Evolutionary conservation across 1,140 invertebrate species (phyloP).

Genomic region (Venustaconcha ellipsiformis): DNA sequence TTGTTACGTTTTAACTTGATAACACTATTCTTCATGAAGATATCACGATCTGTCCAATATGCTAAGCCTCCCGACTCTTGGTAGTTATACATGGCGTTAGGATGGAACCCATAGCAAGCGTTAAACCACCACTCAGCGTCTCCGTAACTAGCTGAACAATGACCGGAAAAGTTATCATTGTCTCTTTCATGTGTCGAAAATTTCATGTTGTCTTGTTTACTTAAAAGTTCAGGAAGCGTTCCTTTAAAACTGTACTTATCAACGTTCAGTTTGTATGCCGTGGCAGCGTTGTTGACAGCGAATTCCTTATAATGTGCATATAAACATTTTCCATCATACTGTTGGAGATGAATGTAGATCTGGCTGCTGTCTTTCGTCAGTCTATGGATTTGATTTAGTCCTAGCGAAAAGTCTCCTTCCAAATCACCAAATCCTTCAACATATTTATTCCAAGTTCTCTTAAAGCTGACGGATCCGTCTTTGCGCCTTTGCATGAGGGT

Average conservation of each 20-base stretch:
- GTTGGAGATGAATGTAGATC: background rate
- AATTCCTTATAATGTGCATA: conserved; percentile 6
- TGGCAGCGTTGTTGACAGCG: conserved; percentile 16
- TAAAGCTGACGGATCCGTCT: conserved; percentile 85
- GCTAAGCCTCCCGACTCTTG: too few species aligned
- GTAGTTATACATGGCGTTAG: conserved; percentile 22
- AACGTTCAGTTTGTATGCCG: conserved; percentile 19
- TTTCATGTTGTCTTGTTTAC: conserved; percentile 19
- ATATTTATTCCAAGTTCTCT: conserved; percentile 91
- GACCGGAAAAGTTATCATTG: conserved; percentile 1
- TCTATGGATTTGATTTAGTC: conserved; percentile 38
- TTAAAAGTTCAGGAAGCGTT: conserved; percentile 9
- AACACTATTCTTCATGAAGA: too few species aligned
- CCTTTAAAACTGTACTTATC: conserved; percentile 17
- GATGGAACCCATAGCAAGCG: conserved; percentile 6
- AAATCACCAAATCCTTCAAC: conserved; percentile 94
- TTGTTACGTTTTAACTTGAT: too few species aligned
- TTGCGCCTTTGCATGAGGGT: conserved; percentile 66
- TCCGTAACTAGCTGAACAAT: background rate
- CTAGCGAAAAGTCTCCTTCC: conserved; percentile 70
- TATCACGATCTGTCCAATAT: too few species aligned
- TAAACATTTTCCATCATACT: conserved; percentile 3
- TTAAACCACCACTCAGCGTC: conserved; percentile 21
- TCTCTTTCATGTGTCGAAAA: conserved; percentile 2
- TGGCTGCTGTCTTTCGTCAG: too few species aligned